A percentile compares a stretch with the other conserved stretches of the same genome.
Evolutionary conservation across 1,140 invertebrate species (phyloP).

Genomic region (Cardiocondyla obscurior): DNA sequence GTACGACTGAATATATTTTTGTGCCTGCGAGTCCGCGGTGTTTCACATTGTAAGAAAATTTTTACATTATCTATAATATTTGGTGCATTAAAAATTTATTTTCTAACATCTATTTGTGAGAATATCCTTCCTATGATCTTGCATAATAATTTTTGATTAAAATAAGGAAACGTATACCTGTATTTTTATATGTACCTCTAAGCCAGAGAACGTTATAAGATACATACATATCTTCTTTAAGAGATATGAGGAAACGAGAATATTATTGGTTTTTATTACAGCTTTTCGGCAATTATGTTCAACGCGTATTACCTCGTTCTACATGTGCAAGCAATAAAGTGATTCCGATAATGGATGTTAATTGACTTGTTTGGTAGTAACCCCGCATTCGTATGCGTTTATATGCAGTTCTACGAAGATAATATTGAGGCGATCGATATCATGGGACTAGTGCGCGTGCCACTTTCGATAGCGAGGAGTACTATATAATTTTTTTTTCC

Average conservation of each 20-base stretch:
- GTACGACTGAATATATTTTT: background rate
- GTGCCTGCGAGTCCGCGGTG: background rate
- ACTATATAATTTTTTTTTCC: background rate
- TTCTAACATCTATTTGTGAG: background rate
- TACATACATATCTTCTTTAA: background rate
- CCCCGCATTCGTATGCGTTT: background rate
- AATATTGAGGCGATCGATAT: conserved; percentile 28
- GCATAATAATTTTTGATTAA: background rate
- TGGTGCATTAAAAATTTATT: background rate
- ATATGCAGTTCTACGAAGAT: conserved; percentile 31
- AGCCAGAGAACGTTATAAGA: too few relatives aligned
- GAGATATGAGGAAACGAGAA: background rate
- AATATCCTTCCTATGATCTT: background rate
- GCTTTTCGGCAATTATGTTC: background rate
- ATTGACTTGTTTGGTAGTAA: conserved; percentile 29
- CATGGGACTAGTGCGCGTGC: background rate
- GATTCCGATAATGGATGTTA: background rate
- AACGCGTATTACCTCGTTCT: background rate
- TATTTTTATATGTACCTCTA: too few relatives aligned
- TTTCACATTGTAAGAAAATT: background rate
- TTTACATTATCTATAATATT: background rate
- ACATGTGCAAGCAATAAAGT: background rate
- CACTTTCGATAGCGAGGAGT: background rate
- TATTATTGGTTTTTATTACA: background rate
- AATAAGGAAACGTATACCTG: background rate